Percentiles rank a stretch among this genome's conserved stretches.
Evolutionary conservation across 2,888 invertebrate genomes (phyloP).

Genomic region (Cryptocheilus praepositus): DNA sequence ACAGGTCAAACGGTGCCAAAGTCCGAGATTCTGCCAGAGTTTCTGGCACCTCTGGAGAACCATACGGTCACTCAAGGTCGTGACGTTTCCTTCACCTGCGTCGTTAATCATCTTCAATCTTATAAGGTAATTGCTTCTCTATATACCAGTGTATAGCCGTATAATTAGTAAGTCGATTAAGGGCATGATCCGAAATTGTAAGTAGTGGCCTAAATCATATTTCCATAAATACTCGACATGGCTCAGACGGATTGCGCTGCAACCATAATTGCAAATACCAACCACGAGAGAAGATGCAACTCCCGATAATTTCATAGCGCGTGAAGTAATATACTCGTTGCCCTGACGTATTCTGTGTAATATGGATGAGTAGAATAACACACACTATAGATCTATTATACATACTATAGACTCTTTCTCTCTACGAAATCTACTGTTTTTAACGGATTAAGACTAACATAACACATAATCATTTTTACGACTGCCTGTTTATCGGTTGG

Average conservation of each 20-base stretch:
- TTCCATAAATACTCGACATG: slow-evolving; percentile 30
- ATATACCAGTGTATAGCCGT: neutral
- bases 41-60: slow-evolving; percentile 89
- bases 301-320: neutral
- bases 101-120: slow-evolving; percentile 91
- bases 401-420: too few relatives aligned
- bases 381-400: too few relatives aligned
- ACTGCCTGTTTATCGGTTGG: too few relatives aligned
- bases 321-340: too few relatives aligned
- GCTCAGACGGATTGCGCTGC: slow-evolving; percentile 14
- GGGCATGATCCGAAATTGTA: slow-evolving; percentile 40
- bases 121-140: slow-evolving; percentile 82
- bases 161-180: slow-evolving; percentile 55
- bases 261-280: slow-evolving; percentile 23
- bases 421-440: too few relatives aligned
- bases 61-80: slow-evolving; percentile 91
- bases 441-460: too few relatives aligned
- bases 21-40: slow-evolving; percentile 84
- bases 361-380: too few relatives aligned
- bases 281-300: slow-evolving; percentile 5
- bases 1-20: slow-evolving; percentile 80
- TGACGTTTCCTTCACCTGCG: slow-evolving; percentile 92
- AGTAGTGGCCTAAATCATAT: slow-evolving; percentile 35
- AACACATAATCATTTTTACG: too few relatives aligned
- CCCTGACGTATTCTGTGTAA: too few relatives aligned